phyloP scores from a whole-genome alignment of 2,113 vertebrate genomes.

The mouse (Mus musculus) region GRCm39 chr5:150190501-150191000 shows the following conservation, averaged over 20 bases:
- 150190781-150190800: constrained; percentile 4
- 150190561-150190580: constrained; percentile 28
- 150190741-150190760: neutral
- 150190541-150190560: constrained; percentile 32
- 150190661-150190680: neutral
- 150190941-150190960: constrained; percentile 10
- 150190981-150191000: neutral
- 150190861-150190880: neutral
- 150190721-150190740: neutral
- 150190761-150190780: neutral
- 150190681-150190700: constrained; percentile 23
- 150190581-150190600: constrained; percentile 40
- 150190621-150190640: constrained; percentile 40
- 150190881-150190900: constrained; percentile 6
- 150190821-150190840: neutral
- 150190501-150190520: neutral
- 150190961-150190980: neutral
- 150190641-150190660: constrained; percentile 40
- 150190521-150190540: neutral
- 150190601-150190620: constrained; percentile 33
- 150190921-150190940: constrained; percentile 33
- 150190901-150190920: neutral
- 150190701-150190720: neutral
- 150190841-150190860: neutral
- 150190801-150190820: neutral